These are phyloP conservation scores for Conopomorpha cramerella DNA, from an alignment of 1,140 invertebrate genomes.

Conservation along the genomic window DNA sequence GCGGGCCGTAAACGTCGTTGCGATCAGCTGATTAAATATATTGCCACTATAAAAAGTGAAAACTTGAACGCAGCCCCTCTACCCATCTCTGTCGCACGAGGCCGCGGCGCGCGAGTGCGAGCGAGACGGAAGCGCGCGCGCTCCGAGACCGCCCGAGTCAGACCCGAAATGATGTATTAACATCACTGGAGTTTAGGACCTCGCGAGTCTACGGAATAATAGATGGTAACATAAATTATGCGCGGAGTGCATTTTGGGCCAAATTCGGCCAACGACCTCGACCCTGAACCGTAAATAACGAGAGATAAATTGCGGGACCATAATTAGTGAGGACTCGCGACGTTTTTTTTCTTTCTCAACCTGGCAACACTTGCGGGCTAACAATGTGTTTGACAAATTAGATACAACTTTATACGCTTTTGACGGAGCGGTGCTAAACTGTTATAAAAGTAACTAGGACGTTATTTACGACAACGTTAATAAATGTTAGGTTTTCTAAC, in stretches of 20 bases:
- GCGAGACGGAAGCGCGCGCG: constrained; percentile 20
- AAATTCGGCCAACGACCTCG: constrained; percentile 57
- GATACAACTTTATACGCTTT: too few species aligned
- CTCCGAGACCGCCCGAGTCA: constrained; percentile 43
- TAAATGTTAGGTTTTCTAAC: too few species aligned
- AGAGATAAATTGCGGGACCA: constrained; percentile 50
- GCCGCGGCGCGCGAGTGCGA: constrained; percentile 8
- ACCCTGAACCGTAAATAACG: constrained; percentile 52
- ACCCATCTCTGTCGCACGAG: constrained; percentile 21
- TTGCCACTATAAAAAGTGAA: constrained; percentile 61
- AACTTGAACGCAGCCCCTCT: constrained; percentile 40
- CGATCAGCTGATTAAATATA: constrained; percentile 62
- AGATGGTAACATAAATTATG: constrained; percentile 59
- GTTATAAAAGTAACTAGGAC: too few species aligned
- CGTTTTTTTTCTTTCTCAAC: too few species aligned
- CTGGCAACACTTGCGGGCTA: too few species aligned
- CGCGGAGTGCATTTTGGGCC: constrained; percentile 53
- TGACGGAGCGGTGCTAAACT: too few species aligned
- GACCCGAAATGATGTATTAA: constrained; percentile 62
- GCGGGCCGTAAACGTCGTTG: constrained; percentile 49
- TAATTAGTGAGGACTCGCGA: too few species aligned
- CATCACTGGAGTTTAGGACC: constrained; percentile 59
- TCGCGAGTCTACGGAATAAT: constrained; percentile 59
- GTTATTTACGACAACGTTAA: too few species aligned
- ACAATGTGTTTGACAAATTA: too few species aligned